Base-by-base conservation (phyloP, 2,888 invertebrate species). In the Heliconius ethilla region DNA sequence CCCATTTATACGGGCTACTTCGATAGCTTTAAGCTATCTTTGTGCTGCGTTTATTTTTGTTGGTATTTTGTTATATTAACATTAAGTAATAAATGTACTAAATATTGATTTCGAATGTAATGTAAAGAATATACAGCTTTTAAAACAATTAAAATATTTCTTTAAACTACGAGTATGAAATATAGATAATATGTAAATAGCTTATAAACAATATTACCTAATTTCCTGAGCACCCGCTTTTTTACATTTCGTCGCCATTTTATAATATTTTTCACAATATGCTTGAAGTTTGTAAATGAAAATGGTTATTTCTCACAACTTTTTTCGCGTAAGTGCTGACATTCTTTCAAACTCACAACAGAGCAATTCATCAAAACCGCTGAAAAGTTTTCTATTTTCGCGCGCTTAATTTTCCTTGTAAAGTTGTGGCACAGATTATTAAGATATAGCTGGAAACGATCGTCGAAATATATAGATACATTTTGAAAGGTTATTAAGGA, bases 361-460 rank as follows among this genome's bases (percentile, higher is more conserved):
- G 85, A 87, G 89, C 88, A 90, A 91, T 91, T 91, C 91, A 90
- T 91, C 91, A 91, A 87, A 88, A 86, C 83, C 84, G 81, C 72
- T 81, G 82, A 76, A 83, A 87, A 87, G 85, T 89, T 89, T 86
- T 84, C 80, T 87, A 85, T 87, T 89, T 89, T 87, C 87, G 83
- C 87, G 84, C 86, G 85, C 88, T 90, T 90, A 88, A 89, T 89
- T 88, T 87, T 86, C 85, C 89, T 65, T 86, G 84, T 81, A 81
- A 84, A 85, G 83, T 84, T 85, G 62, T 70, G 75, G 78, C 72
- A 76, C 81, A 76, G 79, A 81, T 81, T 80, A 78, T 73, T 76
- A 81, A 80, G 51, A 70, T 33, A 75, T 69, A 75, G 33, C 75
- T 74, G 62, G 73, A 77, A 75, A 67, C 29, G 77, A 62, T 72